Evolutionary conservation across 2,113 vertebrate genomes (phyloP).

Genomic region (Scophthalmus maximus): DNA sequence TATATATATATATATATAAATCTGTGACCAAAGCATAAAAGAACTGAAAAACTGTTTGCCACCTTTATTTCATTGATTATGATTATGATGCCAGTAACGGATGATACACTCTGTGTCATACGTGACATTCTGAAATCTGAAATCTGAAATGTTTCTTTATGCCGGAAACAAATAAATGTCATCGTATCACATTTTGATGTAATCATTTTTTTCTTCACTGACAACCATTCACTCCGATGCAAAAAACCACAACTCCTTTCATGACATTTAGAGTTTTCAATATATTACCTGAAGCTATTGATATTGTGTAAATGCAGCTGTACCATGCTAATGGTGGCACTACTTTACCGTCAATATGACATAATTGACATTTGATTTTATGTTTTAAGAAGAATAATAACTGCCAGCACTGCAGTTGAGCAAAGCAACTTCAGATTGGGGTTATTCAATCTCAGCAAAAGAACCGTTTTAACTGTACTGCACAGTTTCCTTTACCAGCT

Average conservation of each 20-base stretch:
- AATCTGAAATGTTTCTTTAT: constrained; percentile 35
- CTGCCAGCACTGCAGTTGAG: too few relatives aligned
- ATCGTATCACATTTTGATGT: constrained; percentile 21
- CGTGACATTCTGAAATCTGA: background rate
- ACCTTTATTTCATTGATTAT: background rate
- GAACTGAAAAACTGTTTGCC: background rate
- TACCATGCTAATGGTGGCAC: background rate
- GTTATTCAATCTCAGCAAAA: background rate
- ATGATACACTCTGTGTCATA: constrained; percentile 9
- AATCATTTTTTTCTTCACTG: background rate
- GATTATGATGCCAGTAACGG: background rate
- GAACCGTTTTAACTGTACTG: background rate
- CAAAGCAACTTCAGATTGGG: background rate
- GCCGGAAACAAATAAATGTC: constrained; percentile 53
- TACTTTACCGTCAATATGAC: background rate
- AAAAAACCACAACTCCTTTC: background rate
- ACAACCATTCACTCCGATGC: background rate
- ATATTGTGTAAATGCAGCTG: background rate
- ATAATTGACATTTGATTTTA: too few relatives aligned
- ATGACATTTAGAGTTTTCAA: background rate
- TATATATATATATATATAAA: background rate
- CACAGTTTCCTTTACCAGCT: background rate
- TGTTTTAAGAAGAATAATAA: too few relatives aligned
- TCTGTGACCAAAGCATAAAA: background rate
- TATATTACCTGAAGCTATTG: background rate